These are phyloP conservation scores for Emys orbicularis DNA, from an alignment of 2,797 vertebrate genomes.

Conservation along the genomic window DNA sequence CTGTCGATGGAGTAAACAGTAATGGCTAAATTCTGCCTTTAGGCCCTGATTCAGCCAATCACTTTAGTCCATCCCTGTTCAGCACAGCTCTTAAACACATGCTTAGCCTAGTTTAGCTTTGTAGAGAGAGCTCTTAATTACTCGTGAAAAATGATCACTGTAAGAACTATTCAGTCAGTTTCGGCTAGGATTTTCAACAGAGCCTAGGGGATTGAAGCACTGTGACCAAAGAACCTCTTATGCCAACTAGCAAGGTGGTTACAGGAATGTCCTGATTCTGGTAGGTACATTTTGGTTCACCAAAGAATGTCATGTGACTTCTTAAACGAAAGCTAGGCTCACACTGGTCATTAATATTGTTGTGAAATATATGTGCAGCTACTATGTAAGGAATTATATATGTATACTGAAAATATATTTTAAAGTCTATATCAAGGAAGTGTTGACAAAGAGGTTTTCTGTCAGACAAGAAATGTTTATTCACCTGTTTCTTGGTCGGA, in stretches of 20 bases:
- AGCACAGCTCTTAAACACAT: accelerated
- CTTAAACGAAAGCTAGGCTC: neutral
- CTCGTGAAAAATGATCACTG: neutral
- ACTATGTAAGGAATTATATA: neutral
- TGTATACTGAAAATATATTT: neutral
- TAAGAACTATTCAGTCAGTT: neutral
- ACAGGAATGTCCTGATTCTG: neutral
- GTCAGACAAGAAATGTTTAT: neutral
- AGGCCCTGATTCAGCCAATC: neutral
- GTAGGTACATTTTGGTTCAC: neutral
- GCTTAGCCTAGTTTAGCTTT: neutral
- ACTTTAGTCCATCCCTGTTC: neutral
- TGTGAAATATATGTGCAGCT: neutral
- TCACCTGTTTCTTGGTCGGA: neutral
- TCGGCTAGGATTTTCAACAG: neutral
- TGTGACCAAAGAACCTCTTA: neutral
- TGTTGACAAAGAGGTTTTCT: neutral
- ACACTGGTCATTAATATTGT: neutral
- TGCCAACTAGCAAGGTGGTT: neutral
- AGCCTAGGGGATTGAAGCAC: neutral
- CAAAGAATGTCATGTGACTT: neutral
- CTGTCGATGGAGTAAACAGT: neutral
- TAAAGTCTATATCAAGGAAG: neutral
- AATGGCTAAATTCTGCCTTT: neutral
- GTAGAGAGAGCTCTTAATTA: neutral